Evolutionary conservation across 1,140 invertebrate species (phyloP).

Genomic region (Tribolium castaneum): DNA sequence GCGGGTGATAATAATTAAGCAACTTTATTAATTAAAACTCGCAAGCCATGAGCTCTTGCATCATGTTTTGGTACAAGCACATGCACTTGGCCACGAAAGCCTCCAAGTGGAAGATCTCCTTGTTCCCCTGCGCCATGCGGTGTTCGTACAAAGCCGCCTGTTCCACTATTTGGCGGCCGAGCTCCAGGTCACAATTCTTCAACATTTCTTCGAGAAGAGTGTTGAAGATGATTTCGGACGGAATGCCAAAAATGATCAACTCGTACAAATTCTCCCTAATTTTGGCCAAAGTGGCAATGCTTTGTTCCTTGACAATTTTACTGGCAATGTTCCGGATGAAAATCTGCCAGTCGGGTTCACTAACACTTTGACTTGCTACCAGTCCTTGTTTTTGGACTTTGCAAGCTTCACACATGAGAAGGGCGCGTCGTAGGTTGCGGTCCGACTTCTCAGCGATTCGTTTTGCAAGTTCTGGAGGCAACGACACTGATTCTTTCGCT

Average conservation of each 20-base stretch:
- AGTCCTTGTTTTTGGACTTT: slow-evolving; percentile 94
- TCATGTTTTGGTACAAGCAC: slow-evolving; percentile 82
- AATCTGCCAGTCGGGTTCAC: slow-evolving; percentile 93
- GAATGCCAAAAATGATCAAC: slow-evolving; percentile 93
- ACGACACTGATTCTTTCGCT: slow-evolving; percentile 85
- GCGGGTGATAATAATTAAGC: neutral
- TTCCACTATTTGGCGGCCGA: slow-evolving; percentile 87
- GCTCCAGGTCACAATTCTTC: slow-evolving; percentile 88
- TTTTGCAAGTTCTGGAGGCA: slow-evolving; percentile 83
- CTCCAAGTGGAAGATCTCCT: slow-evolving; percentile 97
- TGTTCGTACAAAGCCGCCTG: slow-evolving; percentile 92
- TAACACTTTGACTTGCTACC: slow-evolving; percentile 82
- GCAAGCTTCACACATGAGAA: slow-evolving; percentile 95
- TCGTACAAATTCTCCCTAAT: slow-evolving; percentile 93
- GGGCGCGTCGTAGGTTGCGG: slow-evolving; percentile 91
- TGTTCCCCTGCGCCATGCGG: slow-evolving; percentile 88
- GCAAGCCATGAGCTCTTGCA: slow-evolving; percentile 36
- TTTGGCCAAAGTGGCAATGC: slow-evolving; percentile 84
- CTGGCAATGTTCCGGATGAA: slow-evolving; percentile 90
- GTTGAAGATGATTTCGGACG: slow-evolving; percentile 93
- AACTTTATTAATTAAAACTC: slow-evolving; percentile 30
- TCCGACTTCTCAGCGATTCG: slow-evolving; percentile 84
- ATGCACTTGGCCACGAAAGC: slow-evolving; percentile 97
- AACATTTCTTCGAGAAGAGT: slow-evolving; percentile 87
- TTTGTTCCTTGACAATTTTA: slow-evolving; percentile 90